phyloP scores from a whole-genome alignment of 1,140 invertebrate species.

The Saxidomus purpurata region DNA sequence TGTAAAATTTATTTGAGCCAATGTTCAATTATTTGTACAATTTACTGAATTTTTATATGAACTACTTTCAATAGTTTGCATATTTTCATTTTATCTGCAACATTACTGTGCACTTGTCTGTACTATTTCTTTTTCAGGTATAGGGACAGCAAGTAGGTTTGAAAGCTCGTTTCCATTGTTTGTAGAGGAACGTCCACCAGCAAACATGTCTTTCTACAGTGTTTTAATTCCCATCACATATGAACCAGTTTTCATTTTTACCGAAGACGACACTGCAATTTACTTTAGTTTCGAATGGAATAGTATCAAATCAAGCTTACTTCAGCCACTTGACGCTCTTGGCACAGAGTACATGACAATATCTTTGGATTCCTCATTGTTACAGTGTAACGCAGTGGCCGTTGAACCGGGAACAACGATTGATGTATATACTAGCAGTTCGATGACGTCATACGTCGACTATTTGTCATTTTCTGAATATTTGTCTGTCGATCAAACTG shows the following conservation, averaged over 20 bases:
- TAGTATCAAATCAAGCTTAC: background rate
- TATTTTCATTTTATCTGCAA: too few relatives aligned
- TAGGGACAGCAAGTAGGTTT: background rate
- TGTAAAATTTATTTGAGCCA: too few relatives aligned
- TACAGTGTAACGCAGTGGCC: background rate
- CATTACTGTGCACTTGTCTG: too few relatives aligned
- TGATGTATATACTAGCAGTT: background rate
- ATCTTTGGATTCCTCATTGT: background rate
- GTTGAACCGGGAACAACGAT: background rate
- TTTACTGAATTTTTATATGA: too few relatives aligned
- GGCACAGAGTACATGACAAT: slow-evolving; percentile 38
- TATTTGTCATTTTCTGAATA: background rate
- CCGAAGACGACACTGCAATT: background rate
- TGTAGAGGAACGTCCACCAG: background rate
- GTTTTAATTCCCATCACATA: background rate
- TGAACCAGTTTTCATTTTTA: slow-evolving; percentile 6
- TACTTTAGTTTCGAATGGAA: background rate
- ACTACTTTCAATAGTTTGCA: too few relatives aligned
- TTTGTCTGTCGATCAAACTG: background rate
- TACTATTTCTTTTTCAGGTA: background rate
- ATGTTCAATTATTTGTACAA: too few relatives aligned
- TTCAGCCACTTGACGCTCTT: slow-evolving; percentile 25
- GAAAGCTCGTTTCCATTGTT: background rate
- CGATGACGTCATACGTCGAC: background rate
- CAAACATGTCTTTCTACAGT: background rate